Evolutionary conservation across 2,113 vertebrate genomes (phyloP), one percentile per base, ranked within the genome.

Genomic region (Hippocampus zosterae): DNA sequence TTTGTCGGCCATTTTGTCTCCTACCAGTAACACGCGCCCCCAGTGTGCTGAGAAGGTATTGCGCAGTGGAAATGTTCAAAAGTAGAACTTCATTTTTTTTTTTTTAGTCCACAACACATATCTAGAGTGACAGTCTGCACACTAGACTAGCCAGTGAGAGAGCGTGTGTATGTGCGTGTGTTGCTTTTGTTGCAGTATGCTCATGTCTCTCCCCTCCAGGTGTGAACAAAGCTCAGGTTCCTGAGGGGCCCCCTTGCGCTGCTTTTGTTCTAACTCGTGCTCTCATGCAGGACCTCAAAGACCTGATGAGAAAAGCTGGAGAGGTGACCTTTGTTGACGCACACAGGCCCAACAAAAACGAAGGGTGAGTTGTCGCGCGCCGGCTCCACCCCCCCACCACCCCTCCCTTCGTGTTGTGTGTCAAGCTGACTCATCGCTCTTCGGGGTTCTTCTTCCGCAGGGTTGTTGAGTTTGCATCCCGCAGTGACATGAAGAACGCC

Each of bases 311-410:
- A 89, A 96, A 95, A 88, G 95, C 93, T 74, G 95, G 95, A 62
- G 95, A 96, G 72, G 95, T 96, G 53, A 96, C 95, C 27, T 96
- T 95, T 93, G 95, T 96, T 90, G 95, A 96, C 79, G 95, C 95
- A 37, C 95, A 96, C 90, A 92, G 95, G 81, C 92, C 93, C 85
- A 96, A 94, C 85, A 93, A 94, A 90, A 96, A 96, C 62, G 95
- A 96, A 91, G 95, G 95, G 95, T 95, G 70, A 87, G 88, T 62
- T 61, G 0, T 16, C 46, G 12, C 0, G 6, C 15, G 11, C 4
- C 1, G 8, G 0, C 0, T 3, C 65, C 65, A 15, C 9, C 7
- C 0, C 0, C 0, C 4, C 16, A 2, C 15, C n/a, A n/a, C n/a
- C 15, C 13, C 16, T 16, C 46, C 21, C 3, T 25, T 16, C 0